Percentiles rank a stretch among this genome's conserved stretches.
phyloP scores from a whole-genome alignment of 2,113 vertebrate genomes.

The Gadus macrocephalus region DNA sequence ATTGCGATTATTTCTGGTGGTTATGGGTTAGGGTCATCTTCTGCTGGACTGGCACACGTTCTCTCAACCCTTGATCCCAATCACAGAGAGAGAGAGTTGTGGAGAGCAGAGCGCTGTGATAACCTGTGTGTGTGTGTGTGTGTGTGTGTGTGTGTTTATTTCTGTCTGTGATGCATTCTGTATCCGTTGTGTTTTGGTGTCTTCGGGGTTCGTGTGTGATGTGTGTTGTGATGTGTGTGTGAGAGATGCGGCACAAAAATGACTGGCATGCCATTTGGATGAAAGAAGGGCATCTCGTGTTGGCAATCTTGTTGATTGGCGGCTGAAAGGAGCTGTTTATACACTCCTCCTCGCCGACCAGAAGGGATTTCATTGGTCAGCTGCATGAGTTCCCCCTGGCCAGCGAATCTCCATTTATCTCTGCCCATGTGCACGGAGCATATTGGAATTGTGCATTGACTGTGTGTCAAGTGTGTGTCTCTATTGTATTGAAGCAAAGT shows the following conservation, averaged over 20 bases:
- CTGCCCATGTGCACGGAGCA: constrained; percentile 46
- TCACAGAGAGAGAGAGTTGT: background rate
- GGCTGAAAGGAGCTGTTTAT: constrained; percentile 45
- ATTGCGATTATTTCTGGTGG: too few species aligned
- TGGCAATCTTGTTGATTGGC: constrained; percentile 58
- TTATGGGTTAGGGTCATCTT: too few species aligned
- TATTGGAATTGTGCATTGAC: constrained; percentile 61
- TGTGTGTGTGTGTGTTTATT: too few species aligned
- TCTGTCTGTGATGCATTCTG: too few species aligned
- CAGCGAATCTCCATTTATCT: constrained; percentile 22
- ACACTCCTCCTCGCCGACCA: constrained; percentile 22
- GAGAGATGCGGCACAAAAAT: constrained; percentile 20
- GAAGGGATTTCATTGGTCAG: constrained; percentile 13
- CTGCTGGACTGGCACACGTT: too few species aligned
- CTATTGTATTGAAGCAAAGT: constrained; percentile 4
- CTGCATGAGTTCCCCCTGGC: background rate
- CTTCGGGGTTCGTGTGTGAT: background rate
- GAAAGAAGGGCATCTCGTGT: constrained; percentile 38
- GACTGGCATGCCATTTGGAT: constrained; percentile 53
- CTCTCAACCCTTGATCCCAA: too few species aligned
- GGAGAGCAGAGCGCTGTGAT: too few species aligned
- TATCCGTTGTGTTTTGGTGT: constrained; percentile 1
- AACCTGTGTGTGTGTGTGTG: too few species aligned
- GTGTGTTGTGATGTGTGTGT: constrained; percentile 30
- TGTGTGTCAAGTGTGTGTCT: constrained; percentile 10